Conservation (phyloP, 2,113 vertebrate genomes). For the Apteryx mantelli region DNA sequence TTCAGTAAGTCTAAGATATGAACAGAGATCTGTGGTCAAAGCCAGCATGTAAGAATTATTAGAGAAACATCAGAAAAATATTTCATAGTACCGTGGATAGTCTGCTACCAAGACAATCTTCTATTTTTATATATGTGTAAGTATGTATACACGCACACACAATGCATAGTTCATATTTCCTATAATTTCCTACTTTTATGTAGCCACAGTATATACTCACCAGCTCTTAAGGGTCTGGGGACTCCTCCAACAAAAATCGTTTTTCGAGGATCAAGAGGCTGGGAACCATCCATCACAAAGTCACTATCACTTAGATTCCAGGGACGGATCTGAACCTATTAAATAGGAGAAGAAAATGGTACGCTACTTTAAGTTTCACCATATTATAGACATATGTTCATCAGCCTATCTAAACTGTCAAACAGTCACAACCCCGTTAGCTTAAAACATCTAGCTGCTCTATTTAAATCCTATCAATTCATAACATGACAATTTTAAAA, state of each 20-base stretch:
- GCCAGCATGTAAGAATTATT: background rate
- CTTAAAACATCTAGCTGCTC: background rate
- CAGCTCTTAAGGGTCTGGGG: slow-evolving; percentile 93
- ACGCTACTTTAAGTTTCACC: background rate
- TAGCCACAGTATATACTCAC: slow-evolving; percentile 72
- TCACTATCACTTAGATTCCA: slow-evolving; percentile 99
- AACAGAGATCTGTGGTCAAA: background rate
- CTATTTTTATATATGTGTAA: background rate
- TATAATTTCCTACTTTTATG: background rate
- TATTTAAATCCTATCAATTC: slow-evolving; percentile 41
- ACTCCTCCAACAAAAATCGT: slow-evolving; percentile 99
- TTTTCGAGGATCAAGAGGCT: slow-evolving; percentile 96
- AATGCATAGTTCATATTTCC: background rate
- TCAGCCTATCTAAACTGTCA: background rate
- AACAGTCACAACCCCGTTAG: background rate
- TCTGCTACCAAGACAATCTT: background rate
- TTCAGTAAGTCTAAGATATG: background rate
- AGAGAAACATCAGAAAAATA: background rate
- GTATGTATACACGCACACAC: background rate
- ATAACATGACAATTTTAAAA: background rate
- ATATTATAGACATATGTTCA: background rate
- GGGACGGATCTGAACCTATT: slow-evolving; percentile 95
- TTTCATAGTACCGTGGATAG: background rate
- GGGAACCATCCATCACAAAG: slow-evolving; percentile 98
- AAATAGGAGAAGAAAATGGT: background rate